These are phyloP conservation scores for Eublepharis macularius DNA, from an alignment of 2,113 vertebrate species.

Conservation along the genomic window DNA sequence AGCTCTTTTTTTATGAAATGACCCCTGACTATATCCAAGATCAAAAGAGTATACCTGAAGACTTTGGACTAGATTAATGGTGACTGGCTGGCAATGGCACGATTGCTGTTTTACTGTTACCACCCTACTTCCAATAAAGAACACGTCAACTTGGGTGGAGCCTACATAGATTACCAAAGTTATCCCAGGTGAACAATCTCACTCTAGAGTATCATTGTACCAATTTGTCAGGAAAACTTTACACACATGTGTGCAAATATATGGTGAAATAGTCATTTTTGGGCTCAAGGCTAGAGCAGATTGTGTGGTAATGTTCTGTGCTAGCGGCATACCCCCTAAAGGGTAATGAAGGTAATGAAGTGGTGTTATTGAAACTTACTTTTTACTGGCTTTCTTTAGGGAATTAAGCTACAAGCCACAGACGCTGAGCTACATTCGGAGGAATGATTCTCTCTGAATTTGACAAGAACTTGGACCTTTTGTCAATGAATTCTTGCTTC, in stretches of 20 bases:
- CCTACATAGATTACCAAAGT: neutral
- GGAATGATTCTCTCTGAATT: neutral
- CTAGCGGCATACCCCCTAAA: neutral
- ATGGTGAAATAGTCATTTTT: neutral
- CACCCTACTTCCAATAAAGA: neutral
- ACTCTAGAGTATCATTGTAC: neutral
- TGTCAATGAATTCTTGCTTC: neutral
- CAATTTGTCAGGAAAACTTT: neutral
- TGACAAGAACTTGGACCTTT: neutral
- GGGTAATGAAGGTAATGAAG: neutral
- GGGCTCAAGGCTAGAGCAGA: neutral
- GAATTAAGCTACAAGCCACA: neutral
- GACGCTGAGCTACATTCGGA: neutral
- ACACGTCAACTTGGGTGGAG: too few relatives aligned
- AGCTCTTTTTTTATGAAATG: too few relatives aligned
- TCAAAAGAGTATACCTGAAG: neutral
- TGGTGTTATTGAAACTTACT: neutral
- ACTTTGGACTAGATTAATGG: neutral
- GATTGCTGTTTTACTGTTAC: neutral
- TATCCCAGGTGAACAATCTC: neutral
- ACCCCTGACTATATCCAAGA: too few relatives aligned
- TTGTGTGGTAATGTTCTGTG: neutral
- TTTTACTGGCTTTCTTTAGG: neutral
- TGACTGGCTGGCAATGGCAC: too few relatives aligned
- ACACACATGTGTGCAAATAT: neutral